phyloP scores from a whole-genome alignment of 2,113 vertebrate species.

The Pycnonotus jocosus region DNA sequence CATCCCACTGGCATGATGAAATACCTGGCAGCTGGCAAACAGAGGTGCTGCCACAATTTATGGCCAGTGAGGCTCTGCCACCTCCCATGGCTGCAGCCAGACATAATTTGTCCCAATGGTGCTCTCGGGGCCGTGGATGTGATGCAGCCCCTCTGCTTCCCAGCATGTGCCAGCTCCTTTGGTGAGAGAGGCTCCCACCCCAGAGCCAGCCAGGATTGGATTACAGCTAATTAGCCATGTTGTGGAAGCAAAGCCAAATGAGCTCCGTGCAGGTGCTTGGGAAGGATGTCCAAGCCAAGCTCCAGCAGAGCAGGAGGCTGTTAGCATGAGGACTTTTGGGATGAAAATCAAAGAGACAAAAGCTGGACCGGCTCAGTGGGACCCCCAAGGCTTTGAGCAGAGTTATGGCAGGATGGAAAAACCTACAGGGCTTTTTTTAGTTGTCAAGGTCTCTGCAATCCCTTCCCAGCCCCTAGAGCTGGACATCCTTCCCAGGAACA shows the following conservation, averaged over 20 bases:
- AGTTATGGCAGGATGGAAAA: not conserved
- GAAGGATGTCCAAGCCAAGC: not conserved
- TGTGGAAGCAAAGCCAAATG: not conserved
- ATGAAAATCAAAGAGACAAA: not conserved
- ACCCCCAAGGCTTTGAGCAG: not conserved
- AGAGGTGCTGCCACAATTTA: not conserved
- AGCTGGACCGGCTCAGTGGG: not conserved
- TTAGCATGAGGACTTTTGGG: not conserved
- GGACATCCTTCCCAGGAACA: not conserved
- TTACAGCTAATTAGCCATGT: not conserved
- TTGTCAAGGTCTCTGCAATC: not conserved
- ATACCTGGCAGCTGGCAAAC: not conserved
- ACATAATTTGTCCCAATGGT: rapidly evolving
- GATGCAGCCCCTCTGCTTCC: not conserved
- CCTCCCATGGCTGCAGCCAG: not conserved
- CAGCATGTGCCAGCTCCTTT: rapidly evolving
- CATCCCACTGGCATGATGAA: not conserved
- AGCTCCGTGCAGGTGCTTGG: not conserved
- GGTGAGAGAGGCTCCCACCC: not conserved
- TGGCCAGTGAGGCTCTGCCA: rapidly evolving
- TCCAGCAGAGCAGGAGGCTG: not conserved
- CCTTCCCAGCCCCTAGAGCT: not conserved
- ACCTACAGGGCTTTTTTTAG: not conserved
- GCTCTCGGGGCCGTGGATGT: rapidly evolving
- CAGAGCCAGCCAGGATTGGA: not conserved